These are phyloP conservation scores for Xiphophorus couchianus DNA, from an alignment of 2,113 vertebrate species.

Conservation along the genomic window DNA sequence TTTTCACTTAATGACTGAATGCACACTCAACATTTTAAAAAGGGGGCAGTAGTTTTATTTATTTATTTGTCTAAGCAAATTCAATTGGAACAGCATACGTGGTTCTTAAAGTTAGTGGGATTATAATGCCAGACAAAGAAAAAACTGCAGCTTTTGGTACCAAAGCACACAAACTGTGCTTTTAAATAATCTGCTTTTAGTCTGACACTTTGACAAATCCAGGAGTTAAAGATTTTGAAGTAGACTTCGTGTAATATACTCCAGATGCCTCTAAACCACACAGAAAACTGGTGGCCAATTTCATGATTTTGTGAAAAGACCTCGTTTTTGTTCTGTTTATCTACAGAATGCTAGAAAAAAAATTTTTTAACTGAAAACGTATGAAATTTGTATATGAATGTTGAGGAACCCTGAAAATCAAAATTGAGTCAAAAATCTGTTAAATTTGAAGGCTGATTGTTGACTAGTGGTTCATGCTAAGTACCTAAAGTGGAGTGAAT, in stretches of 20 bases:
- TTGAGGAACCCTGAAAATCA: background rate
- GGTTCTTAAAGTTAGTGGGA: no score
- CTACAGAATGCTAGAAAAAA: background rate
- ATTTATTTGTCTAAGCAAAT: no score
- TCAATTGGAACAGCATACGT: no score
- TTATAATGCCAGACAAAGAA: no score
- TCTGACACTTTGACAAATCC: background rate
- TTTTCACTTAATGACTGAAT: background rate
- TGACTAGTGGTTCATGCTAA: conserved; percentile 33
- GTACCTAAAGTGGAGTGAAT: conserved; percentile 4
- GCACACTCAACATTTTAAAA: background rate
- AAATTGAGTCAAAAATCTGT: conserved; percentile 14
- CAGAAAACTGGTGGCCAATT: background rate
- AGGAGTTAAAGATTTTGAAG: background rate
- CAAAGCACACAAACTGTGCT: background rate
- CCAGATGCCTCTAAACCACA: background rate
- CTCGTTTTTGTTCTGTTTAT: background rate
- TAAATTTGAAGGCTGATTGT: conserved; percentile 25
- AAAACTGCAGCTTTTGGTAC: background rate
- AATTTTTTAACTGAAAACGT: background rate
- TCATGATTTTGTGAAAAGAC: background rate
- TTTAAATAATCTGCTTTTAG: background rate
- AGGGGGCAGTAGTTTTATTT: background rate
- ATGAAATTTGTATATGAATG: background rate
- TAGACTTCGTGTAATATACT: background rate